Evolutionary conservation across 2,113 vertebrate genomes (phyloP).

Genomic region (Labrus mixtus): DNA sequence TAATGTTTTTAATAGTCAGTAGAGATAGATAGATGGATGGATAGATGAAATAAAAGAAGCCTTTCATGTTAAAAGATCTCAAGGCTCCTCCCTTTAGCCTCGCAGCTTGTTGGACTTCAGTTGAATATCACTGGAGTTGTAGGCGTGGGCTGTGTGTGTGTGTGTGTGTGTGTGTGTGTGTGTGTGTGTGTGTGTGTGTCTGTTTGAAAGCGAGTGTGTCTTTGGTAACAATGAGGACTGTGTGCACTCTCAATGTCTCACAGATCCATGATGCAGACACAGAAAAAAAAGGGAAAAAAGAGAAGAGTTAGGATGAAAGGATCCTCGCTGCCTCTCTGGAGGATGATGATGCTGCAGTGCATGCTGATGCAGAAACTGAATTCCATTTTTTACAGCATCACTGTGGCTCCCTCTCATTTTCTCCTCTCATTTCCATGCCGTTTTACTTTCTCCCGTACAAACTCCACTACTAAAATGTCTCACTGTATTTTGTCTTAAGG

Average conservation of each 20-base stretch:
- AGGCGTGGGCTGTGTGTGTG: background rate
- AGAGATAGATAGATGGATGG: background rate
- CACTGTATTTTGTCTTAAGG: slow-evolving; percentile 15
- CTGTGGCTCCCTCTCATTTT: slow-evolving; percentile 8
- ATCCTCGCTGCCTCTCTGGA: slow-evolving; percentile 59
- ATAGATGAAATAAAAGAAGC: background rate
- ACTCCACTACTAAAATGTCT: slow-evolving; percentile 12
- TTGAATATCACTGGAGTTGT: slow-evolving; percentile 17
- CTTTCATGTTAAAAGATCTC: background rate
- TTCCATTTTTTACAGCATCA: slow-evolving; percentile 49
- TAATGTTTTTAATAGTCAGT: too few relatives aligned
- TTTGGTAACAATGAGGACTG: slow-evolving; percentile 37
- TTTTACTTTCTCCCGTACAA: background rate
- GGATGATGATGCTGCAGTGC: slow-evolving; percentile 57
- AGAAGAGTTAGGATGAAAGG: slow-evolving; percentile 59
- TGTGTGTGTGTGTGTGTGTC: background rate
- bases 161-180: slow-evolving; percentile 1
- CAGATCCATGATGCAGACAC: slow-evolving; percentile 52
- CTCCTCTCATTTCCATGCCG: background rate
- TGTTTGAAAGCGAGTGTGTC: slow-evolving; percentile 29
- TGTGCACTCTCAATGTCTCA: slow-evolving; percentile 22
- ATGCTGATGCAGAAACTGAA: slow-evolving; percentile 66
- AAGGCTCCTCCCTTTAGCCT: slow-evolving; percentile 24
- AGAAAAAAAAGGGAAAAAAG: background rate
- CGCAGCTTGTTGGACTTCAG: slow-evolving; percentile 7